A percentile compares a stretch with the other conserved stretches of the same genome.
These are phyloP conservation scores for Zoanthus solanderi DNA, from an alignment of 92 coral and sea anemone genomes.

Conservation along the genomic window DNA sequence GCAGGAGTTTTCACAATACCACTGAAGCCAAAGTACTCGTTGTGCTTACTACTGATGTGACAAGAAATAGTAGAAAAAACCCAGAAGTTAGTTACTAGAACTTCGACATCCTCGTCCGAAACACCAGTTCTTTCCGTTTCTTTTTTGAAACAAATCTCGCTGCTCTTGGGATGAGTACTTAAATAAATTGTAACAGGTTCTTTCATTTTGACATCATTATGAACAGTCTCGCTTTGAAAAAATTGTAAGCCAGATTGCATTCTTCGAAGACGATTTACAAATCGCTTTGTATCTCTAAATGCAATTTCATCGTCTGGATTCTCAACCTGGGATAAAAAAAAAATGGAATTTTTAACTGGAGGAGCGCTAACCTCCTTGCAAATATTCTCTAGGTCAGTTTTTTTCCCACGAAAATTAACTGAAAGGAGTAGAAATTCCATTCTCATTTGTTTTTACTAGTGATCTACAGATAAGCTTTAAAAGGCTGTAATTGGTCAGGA, in stretches of 20 bases:
- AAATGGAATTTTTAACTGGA: background rate
- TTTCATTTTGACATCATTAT: background rate
- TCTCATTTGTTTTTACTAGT: too few species aligned
- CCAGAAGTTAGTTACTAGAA: constrained; percentile 59
- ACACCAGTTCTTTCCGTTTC: constrained; percentile 21
- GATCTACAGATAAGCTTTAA: too few species aligned
- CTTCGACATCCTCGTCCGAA: background rate
- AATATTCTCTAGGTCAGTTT: too few species aligned
- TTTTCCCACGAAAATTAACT: too few species aligned
- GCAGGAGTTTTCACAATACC: constrained; percentile 36
- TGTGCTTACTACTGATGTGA: constrained; percentile 1
- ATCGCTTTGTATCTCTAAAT: constrained; percentile 61
- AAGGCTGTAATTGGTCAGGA: background rate
- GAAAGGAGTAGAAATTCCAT: too few species aligned
- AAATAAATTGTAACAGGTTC: constrained; percentile 34
- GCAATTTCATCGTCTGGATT: constrained; percentile 70
- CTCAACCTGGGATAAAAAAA: constrained; percentile 4
- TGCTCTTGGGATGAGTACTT: constrained; percentile 38
- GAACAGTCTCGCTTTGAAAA: background rate
- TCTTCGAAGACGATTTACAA: constrained; percentile 68
- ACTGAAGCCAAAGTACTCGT: constrained; percentile 42
- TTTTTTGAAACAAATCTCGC: constrained; percentile 34
- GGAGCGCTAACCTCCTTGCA: background rate
- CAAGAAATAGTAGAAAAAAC: constrained; percentile 18
- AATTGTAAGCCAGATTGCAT: constrained; percentile 17